A percentile compares a stretch with the other conserved stretches of the same genome.
Conservation (phyloP, 2,888 invertebrate genomes). For the Zele albiditarsus region DNA sequence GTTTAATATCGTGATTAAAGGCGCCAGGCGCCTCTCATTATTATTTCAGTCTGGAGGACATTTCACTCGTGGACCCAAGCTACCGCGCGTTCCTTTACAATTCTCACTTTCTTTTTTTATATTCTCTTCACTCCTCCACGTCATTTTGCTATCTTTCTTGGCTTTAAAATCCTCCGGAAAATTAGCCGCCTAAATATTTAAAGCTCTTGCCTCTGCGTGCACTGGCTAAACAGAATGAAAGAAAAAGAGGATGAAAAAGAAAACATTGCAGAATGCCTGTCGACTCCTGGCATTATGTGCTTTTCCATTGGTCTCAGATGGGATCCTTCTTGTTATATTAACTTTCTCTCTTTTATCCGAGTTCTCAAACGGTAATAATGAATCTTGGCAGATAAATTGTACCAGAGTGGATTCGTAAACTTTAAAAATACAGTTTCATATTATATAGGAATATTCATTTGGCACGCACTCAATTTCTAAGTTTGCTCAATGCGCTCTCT, state of each 20-base stretch:
- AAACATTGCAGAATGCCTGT: slow-evolving; percentile 10
- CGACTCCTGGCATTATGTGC: slow-evolving; percentile 28
- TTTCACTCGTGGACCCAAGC: slow-evolving; percentile 57
- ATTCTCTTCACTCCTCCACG: slow-evolving; percentile 16
- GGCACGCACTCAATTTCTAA: neutral
- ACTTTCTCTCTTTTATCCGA: neutral
- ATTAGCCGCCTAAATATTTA: slow-evolving; percentile 70
- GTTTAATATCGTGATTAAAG: slow-evolving; percentile 73
- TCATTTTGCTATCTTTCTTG: slow-evolving; percentile 32
- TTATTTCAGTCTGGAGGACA: slow-evolving; percentile 72
- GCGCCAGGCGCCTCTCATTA: slow-evolving; percentile 71
- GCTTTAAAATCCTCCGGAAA: slow-evolving; percentile 67
- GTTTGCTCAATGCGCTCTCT: neutral
- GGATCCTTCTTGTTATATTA: slow-evolving; percentile 20
- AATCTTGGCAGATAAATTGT: slow-evolving; percentile 19
- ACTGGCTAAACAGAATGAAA: slow-evolving; percentile 47
- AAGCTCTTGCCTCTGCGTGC: slow-evolving; percentile 49
- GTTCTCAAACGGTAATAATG: slow-evolving; percentile 14
- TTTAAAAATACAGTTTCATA: neutral
- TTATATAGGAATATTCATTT: neutral
- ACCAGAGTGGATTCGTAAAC: neutral
- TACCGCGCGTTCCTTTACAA: slow-evolving; percentile 64
- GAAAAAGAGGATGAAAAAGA: slow-evolving; percentile 36
- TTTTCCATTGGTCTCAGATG: slow-evolving; percentile 23
- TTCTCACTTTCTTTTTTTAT: slow-evolving; percentile 62